Evolutionary conservation across 2,797 vertebrate genomes (phyloP).

Genomic region (Enteromius trimaculatus): DNA sequence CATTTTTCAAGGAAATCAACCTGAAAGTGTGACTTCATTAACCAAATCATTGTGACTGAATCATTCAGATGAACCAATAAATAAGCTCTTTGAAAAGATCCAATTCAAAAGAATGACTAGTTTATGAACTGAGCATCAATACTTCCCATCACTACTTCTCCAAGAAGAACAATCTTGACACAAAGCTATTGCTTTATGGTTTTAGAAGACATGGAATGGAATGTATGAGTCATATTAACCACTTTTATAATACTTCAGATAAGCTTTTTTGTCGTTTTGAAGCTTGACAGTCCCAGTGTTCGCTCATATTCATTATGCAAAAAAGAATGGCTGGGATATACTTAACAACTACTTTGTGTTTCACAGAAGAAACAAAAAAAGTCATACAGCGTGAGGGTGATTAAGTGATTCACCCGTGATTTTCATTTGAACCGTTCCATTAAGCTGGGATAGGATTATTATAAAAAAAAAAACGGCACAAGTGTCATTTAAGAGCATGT

Average conservation of each 20-base stretch:
- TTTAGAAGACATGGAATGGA: not conserved
- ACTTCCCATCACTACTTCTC: not conserved
- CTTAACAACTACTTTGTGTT: too few relatives aligned
- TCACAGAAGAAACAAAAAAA: not conserved
- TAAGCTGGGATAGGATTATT: not conserved
- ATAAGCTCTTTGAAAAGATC: not conserved
- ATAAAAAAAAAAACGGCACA: not conserved
- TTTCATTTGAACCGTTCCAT: not conserved
- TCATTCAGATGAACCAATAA: not conserved
- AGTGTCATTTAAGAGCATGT: conserved; percentile 3
- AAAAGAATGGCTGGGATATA: not conserved
- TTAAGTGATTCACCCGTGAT: not conserved
- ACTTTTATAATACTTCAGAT: not conserved
- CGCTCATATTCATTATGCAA: not conserved
- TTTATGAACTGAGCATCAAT: not conserved
- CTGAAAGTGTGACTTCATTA: not conserved
- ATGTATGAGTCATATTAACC: not conserved
- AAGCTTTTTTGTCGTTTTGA: not conserved
- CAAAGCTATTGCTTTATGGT: not conserved
- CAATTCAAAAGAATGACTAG: not conserved
- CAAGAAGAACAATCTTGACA: not conserved
- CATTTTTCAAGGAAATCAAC: not conserved
- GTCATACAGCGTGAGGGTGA: not conserved
- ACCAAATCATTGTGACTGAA: not conserved
- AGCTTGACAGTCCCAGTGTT: not conserved